Conservation (phyloP, 2,888 invertebrate species). For the Mamestra brassicae region DNA sequence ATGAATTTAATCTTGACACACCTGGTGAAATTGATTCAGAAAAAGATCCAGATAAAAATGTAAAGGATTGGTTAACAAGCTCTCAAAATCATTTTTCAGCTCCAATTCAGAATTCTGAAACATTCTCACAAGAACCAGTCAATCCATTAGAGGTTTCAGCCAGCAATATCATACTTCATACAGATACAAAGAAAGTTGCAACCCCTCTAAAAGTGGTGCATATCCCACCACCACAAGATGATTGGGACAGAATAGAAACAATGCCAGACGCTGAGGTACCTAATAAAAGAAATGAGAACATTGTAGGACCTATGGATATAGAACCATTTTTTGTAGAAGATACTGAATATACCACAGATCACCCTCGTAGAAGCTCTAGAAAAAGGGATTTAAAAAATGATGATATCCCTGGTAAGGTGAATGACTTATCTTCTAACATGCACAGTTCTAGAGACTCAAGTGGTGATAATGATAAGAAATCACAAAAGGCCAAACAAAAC, state of each 20-base stretch:
- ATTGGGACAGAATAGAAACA: conserved; percentile 87
- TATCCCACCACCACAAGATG: conserved; percentile 78
- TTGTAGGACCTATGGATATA: conserved; percentile 78
- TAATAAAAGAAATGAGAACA: conserved; percentile 73
- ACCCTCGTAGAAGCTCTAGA: conserved; percentile 84
- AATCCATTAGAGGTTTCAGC: conserved; percentile 72
- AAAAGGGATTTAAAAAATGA: conserved; percentile 75
- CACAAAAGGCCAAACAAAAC: conserved; percentile 77
- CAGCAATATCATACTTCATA: conserved; percentile 80
- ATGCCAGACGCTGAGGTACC: conserved; percentile 77
- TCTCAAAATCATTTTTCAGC: conserved; percentile 87
- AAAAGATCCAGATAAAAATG: conserved; percentile 80
- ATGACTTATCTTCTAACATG: conserved; percentile 70
- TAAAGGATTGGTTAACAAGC: conserved; percentile 83
- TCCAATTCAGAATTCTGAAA: conserved; percentile 73
- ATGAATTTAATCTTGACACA: conserved; percentile 75
- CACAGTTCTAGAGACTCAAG: conserved; percentile 73
- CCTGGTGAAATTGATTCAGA: conserved; percentile 68
- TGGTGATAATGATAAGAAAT: conserved; percentile 74
- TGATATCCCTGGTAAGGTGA: conserved; percentile 61
- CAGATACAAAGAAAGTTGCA: conserved; percentile 68
- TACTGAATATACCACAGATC: conserved; percentile 75
- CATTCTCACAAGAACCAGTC: conserved; percentile 72
- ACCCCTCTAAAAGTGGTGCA: conserved; percentile 72
- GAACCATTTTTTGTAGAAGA: conserved; percentile 78